Evolutionary conservation across 1,140 invertebrate species (phyloP), one percentile per base, ranked within the genome.

Genomic region (Patella vulgata): DNA sequence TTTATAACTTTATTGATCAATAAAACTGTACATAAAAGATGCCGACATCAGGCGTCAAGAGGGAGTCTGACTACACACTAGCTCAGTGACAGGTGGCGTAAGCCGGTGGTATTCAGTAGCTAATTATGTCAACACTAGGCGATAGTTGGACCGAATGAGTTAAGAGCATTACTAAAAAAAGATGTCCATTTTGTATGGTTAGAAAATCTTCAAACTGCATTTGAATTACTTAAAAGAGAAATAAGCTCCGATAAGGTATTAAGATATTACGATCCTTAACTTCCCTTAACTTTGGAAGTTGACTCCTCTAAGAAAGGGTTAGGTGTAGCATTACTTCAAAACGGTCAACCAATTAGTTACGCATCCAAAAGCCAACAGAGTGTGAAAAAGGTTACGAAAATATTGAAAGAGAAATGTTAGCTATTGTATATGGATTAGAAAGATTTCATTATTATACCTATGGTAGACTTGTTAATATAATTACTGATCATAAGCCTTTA

Each of bases 351-450:
- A 0, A 70, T 87, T 2, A 79, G 79, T 2, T 87, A 77, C 63
- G 81, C 81, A 12, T 87, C 84, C 1, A 63, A 82, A 28, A 70
- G 80, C 8, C 65, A 87, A 4, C 82, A 78, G 4, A 9, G 59
- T 14, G 73, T 36, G 79, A 87, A 68, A 14, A 66, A 44, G 84
- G 83, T 30, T 86, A 86, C 61, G 75, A 75, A 21, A 82, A 86
- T 70, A 80, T 85, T 2, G 82, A 87, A 52, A 79, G 82, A 55
- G 84, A 87, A 67, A 74, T 83, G 5, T 68, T 86, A 2, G 82
- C 85, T 3, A 84, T 87, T 31, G 74, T 87, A 3, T 87, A 84
- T 64, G 73, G 75, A 4, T 71, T 81, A 1, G 73, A 82, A 47
- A 66, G 74, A 33, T 86, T 85, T 75, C 73, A 83, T 57, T 50